Base-by-base conservation (phyloP, 2,888 invertebrate species). In the Pelosia muscerda region DNA sequence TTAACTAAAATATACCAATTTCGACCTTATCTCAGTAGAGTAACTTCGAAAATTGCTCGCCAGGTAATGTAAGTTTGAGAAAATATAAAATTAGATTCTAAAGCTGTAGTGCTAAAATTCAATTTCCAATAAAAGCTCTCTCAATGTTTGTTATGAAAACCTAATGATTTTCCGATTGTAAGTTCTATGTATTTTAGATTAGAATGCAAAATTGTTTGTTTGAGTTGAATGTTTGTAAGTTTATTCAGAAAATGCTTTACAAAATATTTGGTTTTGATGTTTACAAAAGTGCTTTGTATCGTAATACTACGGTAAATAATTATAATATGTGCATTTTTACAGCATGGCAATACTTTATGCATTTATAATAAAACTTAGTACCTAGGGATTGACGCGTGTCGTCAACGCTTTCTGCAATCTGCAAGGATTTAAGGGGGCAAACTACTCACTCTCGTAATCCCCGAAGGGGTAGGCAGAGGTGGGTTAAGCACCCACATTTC, bases 121-220 rank as follows among this genome's bases (percentile, higher is more conserved):
- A 81, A 83, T 83, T 84, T 82, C 72, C 72, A 71, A 74, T 82
- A 73, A 74, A 77, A 76, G 74, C 70, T 55, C 60, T 76, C 70
- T 64, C 28, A 68, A 77, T 74, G 49, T 63, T n/a, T 70, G 70
- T 75, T 78, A 69, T 74, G 79, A 76, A 74, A 74, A 42, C 69
- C 63, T 76, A 77, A 81, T 77, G 71, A 70, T 76, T 81, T 81
- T 78, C 66, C 75, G n/a, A 82, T 78, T 81, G 68, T 76, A 65
- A 72, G 66, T 65, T 65, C 63, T 79, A 75, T 76, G 54, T 0
- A 53, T 69, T 68, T 55, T 25, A 59, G 9, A 60, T 81, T 78
- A 72, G 54, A 59, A 66, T 67, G 62, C 59, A 74, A 68, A 74
- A 68, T 78, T 63, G 61, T 63, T 76, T 69, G 26, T 38, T 53